phyloP scores from a whole-genome alignment of 1,140 invertebrate species.

The Zaprionus ornatus region DNA sequence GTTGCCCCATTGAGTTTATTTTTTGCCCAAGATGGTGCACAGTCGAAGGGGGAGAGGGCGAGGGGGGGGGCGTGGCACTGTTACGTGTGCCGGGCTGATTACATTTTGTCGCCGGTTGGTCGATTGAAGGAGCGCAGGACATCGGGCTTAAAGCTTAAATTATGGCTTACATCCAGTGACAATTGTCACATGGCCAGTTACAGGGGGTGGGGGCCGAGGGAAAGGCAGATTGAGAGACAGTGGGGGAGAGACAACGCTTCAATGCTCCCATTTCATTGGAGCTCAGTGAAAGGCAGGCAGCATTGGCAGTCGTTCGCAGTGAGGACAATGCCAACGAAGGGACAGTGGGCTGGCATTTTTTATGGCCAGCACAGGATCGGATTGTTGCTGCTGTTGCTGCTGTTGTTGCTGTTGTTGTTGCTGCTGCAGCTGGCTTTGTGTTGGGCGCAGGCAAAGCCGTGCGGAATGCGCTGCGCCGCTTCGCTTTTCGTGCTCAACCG shows the following conservation, averaged over 20 bases:
- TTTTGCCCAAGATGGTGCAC: neutral
- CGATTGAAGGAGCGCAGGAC: neutral
- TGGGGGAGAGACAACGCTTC: conserved; percentile 41
- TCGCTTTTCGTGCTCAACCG: conserved; percentile 3
- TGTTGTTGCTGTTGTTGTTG: neutral
- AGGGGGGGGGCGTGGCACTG: neutral
- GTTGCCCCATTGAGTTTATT: conserved; percentile 23
- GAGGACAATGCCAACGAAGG: conserved; percentile 58
- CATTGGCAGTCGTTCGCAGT: conserved; percentile 16
- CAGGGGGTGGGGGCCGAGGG: neutral
- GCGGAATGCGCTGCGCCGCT: neutral
- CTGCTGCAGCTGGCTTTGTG: conserved; percentile 7
- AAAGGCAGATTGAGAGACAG: neutral
- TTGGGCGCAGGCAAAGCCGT: neutral
- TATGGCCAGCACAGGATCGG: neutral
- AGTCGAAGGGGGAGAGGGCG: neutral
- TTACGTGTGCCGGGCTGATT: conserved; percentile 34
- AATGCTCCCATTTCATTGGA: conserved; percentile 61
- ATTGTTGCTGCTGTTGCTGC: conserved; percentile 16
- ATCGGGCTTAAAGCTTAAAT: conserved; percentile 68
- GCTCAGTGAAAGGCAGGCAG: conserved; percentile 18
- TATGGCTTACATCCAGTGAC: conserved; percentile 65
- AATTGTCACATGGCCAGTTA: conserved; percentile 63
- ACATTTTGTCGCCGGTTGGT: conserved; percentile 26
- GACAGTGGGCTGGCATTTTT: conserved; percentile 18